Evolutionary conservation across 2,113 vertebrate species (phyloP), one percentile per base, ranked within the genome.

Genomic region (Gnathonemus echidnorhynchus): DNA sequence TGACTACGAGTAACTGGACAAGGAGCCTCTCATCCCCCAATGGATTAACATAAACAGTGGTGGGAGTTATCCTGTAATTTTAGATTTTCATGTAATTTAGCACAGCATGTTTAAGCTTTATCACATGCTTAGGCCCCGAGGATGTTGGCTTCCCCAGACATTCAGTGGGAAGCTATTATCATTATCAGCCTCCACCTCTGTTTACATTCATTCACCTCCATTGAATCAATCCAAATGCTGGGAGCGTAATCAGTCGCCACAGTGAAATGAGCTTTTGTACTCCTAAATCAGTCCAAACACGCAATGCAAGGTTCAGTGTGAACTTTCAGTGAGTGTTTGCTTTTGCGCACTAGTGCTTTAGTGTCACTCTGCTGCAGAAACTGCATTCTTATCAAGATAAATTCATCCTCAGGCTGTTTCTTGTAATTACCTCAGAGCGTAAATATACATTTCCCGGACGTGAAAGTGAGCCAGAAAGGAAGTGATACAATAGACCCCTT

Each of bases 401-500:
- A 46, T 27, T 58, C 62, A 53, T 52, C 62, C 62, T 90, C 17
- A 31, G 7, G 21, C 46, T 89, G 86, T 90, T 91, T 92, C 88
- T 91, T 91, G 86, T 92, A 90, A 90, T 91, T 86, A 93, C 88
- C 89, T 91, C 86, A 88, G 39, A 27, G n/a, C 83, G 56, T 92
- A 92, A 91, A 93, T 90, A 88, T 62, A 86, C 86, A 87, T 90
- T 89, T 92, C 86, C 31, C 66, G 88, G 91, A 92, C 85, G 86
- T 90, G 88, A 46, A 91, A 91, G 48, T 5, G 88, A 53, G 91
- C 91, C 90, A 91, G 53, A 91, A 88, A 90, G 89, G 90, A 94
- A 92, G 86, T 90, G 91, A 89, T 91, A 95, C 92, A 94, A 94
- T 93, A 89, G 91, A 31, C 89, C 89, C 92, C 93, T 91, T 91